Evolutionary conservation across 2,113 vertebrate genomes (phyloP).

Genomic region (Carettochelys insculpta): DNA sequence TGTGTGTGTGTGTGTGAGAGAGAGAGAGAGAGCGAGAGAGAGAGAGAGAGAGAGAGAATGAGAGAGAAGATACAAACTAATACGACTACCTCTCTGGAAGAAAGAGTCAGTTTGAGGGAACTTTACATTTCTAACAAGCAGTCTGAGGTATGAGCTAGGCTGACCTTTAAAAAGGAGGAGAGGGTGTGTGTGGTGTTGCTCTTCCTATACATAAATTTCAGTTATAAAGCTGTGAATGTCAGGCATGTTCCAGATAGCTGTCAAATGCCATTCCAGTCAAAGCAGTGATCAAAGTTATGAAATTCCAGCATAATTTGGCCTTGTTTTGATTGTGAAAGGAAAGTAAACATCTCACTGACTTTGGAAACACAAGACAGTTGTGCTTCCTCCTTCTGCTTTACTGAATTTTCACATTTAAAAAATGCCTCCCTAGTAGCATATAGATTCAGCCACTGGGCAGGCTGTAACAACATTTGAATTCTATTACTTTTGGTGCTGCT

Average conservation of each 20-base stretch:
- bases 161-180: neutral
- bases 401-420: neutral
- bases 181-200: neutral
- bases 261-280: neutral
- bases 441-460: neutral
- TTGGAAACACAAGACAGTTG: neutral
- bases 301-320: neutral
- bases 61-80: too few species aligned
- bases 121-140: constrained; percentile 14
- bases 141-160: neutral
- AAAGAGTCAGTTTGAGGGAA: neutral
- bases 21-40: too few species aligned
- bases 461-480: neutral
- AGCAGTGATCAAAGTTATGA: neutral
- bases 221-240: neutral
- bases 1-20: too few species aligned
- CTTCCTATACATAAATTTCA: neutral
- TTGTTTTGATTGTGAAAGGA: neutral
- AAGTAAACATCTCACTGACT: neutral
- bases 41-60: too few species aligned
- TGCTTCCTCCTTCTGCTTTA: neutral
- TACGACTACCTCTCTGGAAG: too few species aligned
- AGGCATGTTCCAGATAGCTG: neutral
- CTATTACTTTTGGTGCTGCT: neutral
- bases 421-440: neutral